Conservation (phyloP, 2,888 invertebrate genomes). For the Aelia acuminata region DNA sequence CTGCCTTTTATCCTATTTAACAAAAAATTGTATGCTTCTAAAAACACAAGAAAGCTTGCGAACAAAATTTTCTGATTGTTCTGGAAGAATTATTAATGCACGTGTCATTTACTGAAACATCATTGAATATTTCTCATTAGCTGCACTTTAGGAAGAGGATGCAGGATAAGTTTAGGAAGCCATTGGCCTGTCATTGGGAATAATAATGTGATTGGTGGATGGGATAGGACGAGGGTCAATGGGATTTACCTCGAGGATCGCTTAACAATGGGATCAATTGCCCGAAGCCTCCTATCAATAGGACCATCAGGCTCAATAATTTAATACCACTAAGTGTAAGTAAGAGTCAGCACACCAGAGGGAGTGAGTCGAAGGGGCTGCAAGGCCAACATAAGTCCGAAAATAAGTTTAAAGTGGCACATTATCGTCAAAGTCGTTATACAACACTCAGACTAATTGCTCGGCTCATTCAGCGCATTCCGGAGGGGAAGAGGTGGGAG, state of each 20-base stretch:
- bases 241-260: background rate
- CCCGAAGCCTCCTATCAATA: background rate
- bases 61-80: too few species aligned
- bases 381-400: background rate
- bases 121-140: too few species aligned
- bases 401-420: background rate
- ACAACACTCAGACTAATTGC: background rate
- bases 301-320: background rate
- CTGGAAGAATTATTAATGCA: too few species aligned
- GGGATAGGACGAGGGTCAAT: background rate
- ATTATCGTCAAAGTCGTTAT: background rate
- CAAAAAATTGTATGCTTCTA: too few species aligned
- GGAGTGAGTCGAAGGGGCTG: background rate
- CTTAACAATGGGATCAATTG: background rate
- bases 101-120: too few species aligned
- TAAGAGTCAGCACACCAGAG: background rate
- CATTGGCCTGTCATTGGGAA: background rate
- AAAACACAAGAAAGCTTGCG: too few species aligned
- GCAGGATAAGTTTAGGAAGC: too few species aligned
- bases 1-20: too few species aligned
- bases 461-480: background rate
- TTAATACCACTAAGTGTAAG: background rate
- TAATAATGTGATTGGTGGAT: background rate
- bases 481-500: background rate
- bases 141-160: too few species aligned